phyloP scores from a whole-genome alignment of 1,140 invertebrate species.

The Acromyrmex heyeri region DNA sequence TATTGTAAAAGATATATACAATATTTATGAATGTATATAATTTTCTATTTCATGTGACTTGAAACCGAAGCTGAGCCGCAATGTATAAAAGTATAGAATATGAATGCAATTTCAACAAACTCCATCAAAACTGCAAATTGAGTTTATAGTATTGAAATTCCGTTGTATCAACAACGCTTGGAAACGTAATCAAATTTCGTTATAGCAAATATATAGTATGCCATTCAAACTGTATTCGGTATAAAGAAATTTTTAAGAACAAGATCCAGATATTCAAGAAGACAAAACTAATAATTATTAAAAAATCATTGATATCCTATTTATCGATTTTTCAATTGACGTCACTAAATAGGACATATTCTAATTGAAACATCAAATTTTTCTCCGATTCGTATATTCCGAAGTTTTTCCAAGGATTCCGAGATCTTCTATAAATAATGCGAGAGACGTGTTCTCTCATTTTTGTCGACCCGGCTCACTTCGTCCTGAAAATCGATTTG shows the following conservation, averaged over 20 bases:
- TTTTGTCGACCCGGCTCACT: constrained; percentile 27
- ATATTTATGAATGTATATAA: not conserved
- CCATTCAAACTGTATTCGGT: not conserved
- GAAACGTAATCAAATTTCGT: constrained; percentile 47
- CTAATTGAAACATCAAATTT: not conserved
- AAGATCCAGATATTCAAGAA: not conserved
- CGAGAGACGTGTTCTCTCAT: constrained; percentile 14
- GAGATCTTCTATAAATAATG: constrained; percentile 40
- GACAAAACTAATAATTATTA: not conserved
- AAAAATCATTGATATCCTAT: not conserved
- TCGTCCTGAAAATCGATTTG: constrained; percentile 52
- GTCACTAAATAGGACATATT: not conserved
- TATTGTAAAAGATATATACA: not conserved
- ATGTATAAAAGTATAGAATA: constrained; percentile 31
- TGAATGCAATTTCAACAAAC: constrained; percentile 50
- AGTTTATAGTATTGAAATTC: constrained; percentile 59
- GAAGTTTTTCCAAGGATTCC: not conserved
- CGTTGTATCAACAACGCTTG: constrained; percentile 40
- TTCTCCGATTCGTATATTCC: not conserved
- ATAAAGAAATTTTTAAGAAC: constrained; percentile 25
- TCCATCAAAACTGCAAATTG: constrained; percentile 40
- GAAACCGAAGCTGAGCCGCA: not conserved
- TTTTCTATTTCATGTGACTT: not conserved
- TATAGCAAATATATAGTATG: constrained; percentile 53
- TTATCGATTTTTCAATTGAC: constrained; percentile 16